Evolutionary conservation across 2,797 vertebrate species (phyloP).

Genomic region (Todus mexicanus): DNA sequence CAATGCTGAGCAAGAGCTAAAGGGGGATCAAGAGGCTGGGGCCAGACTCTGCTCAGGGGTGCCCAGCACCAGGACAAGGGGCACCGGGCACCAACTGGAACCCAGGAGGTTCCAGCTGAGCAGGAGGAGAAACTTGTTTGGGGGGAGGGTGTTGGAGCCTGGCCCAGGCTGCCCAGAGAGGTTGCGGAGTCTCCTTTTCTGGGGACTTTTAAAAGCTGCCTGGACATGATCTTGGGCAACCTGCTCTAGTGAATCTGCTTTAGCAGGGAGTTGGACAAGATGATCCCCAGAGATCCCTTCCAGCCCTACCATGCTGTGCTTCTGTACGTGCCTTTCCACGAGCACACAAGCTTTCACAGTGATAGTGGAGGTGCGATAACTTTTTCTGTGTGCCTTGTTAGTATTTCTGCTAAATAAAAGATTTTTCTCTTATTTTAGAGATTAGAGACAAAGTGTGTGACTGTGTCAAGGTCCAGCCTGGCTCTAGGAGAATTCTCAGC

Average conservation of each 20-base stretch:
- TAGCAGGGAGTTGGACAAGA: neutral
- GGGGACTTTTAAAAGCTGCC: neutral
- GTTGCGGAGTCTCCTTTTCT: neutral
- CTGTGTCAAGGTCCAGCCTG: neutral
- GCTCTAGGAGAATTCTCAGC: neutral
- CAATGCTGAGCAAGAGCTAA: neutral
- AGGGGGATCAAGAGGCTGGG: neutral
- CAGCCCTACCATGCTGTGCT: neutral
- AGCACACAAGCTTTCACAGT: fast-evolving
- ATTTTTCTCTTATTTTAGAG: neutral
- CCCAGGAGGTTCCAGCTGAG: neutral
- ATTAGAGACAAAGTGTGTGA: neutral
- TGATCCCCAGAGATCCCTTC: neutral
- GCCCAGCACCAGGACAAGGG: neutral
- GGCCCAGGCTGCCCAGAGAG: neutral
- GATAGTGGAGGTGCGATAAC: neutral
- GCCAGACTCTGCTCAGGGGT: neutral
- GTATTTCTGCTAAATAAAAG: neutral
- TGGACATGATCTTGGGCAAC: neutral
- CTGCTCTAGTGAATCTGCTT: neutral
- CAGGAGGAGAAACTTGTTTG: neutral
- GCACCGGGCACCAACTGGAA: neutral
- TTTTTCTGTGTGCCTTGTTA: neutral
- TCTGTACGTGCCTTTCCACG: neutral
- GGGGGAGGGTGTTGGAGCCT: neutral